These are phyloP conservation scores for Rhopalosiphum padi DNA, from an alignment of 1,140 invertebrate species.

Conservation along the genomic window DNA sequence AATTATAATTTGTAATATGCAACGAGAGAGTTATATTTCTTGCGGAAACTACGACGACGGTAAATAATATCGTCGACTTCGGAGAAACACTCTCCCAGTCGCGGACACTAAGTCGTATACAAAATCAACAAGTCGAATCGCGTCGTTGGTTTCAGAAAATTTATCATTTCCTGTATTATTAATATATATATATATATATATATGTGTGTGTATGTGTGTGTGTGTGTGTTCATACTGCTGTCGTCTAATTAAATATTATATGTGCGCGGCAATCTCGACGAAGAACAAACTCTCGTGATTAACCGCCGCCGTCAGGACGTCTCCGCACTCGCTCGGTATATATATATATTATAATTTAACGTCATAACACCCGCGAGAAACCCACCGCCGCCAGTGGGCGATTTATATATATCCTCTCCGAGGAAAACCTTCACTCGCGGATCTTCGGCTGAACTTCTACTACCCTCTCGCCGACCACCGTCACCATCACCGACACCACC, in stretches of 20 bases:
- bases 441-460: not conserved
- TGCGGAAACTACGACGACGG: not conserved
- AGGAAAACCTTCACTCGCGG: not conserved
- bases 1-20: not conserved
- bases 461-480: not conserved
- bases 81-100: not conserved
- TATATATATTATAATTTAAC: not conserved
- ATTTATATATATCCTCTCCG: not conserved
- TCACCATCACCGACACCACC: not conserved
- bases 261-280: not conserved
- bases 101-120: not conserved
- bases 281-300: conserved; percentile 30
- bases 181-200: not conserved
- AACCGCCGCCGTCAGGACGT: not conserved
- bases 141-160: not conserved
- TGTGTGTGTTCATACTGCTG: not conserved
- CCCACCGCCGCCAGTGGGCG: not conserved
- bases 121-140: conserved; percentile 38
- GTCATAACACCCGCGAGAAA: conserved; percentile 20
- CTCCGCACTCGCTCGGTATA: not conserved
- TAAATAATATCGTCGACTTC: not conserved
- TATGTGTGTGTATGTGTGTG: too few relatives aligned
- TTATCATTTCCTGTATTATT: conserved; percentile 38
- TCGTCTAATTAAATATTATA: conserved; percentile 14
- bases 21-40: not conserved